Evolutionary conservation across 2,888 invertebrate species (phyloP), one percentile per base, ranked within the genome.

Genomic region (Podotricha telesiphe): DNA sequence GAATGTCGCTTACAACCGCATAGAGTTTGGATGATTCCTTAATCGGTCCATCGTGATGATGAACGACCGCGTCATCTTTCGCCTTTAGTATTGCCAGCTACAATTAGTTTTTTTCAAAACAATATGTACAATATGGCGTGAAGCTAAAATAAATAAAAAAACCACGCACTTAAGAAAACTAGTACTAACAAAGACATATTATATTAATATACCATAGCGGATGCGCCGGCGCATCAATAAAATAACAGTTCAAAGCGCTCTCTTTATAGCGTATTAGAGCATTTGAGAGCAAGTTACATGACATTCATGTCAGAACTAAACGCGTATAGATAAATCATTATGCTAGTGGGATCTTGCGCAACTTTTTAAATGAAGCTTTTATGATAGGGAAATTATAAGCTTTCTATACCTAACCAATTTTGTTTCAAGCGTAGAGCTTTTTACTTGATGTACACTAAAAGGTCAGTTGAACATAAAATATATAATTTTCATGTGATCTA

Each of bases 231-330:
- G 69, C 69, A 68, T 58, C 69, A 48, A 72, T 70, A 72, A 72
- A 72, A 70, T 47, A 68, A 70, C 51, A 68, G 70, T 70, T 72
- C 72, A 72, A 72, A 72, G 72, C 63, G 45, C 51, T 70, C 65
- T 47, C 65, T 68, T 68, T 70, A 72, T 63, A 63, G 70, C 64
- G 63, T 66, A 68, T 66, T 68, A 72, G 70, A 73, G 61, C 51
- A 50, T 67, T 67, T 63, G 48, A 68, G 47, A 48, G 48, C 48
- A 56, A 63, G 48, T 51, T 50, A 61, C 69, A 37, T 45, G 50
- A 42, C 69, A 50, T 50, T 53, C 51, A 53, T 64, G 64, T 64
- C 64, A 51, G 40, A 48, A 15, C 48, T 62, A 34, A 62, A 48
- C 62, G 48, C 34, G 47, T 19, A 45, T 59, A 59, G 42, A 62